These are phyloP conservation scores for Meteorus cinctellus DNA, from an alignment of 2,888 invertebrate species.

Conservation along the genomic window DNA sequence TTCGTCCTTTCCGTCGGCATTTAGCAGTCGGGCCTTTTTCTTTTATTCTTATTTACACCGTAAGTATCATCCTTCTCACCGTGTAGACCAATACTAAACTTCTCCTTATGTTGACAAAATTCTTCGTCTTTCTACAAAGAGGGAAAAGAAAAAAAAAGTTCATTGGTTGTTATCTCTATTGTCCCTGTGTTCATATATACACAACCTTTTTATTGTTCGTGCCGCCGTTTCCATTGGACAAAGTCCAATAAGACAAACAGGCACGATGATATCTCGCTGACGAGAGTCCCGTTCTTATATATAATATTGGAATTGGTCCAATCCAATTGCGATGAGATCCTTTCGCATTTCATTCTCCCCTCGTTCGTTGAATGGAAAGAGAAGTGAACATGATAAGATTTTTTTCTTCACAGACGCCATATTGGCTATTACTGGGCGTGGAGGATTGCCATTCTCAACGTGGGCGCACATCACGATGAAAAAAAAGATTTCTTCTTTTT, in stretches of 20 bases:
- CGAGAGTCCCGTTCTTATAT: slow-evolving; percentile 62
- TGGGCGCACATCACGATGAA: slow-evolving; percentile 28
- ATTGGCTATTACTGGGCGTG: slow-evolving; percentile 61
- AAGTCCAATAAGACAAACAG: neutral
- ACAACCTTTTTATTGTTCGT: neutral
- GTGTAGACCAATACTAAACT: neutral
- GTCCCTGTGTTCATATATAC: neutral
- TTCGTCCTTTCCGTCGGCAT: neutral
- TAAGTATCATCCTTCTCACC: neutral
- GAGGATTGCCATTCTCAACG: slow-evolving; percentile 48
- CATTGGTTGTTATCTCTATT: slow-evolving; percentile 14
- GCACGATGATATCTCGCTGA: slow-evolving; percentile 70
- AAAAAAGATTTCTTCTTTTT: neutral
- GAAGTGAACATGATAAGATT: slow-evolving; percentile 62
- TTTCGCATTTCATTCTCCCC: slow-evolving; percentile 31
- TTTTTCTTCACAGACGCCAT: slow-evolving; percentile 57
- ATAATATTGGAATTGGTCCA: slow-evolving; percentile 69
- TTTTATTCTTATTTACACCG: neutral
- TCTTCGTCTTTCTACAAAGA: neutral
- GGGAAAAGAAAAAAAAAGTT: neutral
- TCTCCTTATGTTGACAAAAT: neutral
- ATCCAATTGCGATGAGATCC: slow-evolving; percentile 62
- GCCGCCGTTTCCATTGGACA: slow-evolving; percentile 1
- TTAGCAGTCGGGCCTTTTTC: neutral
- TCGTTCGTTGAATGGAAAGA: slow-evolving; percentile 26